phyloP scores from a whole-genome alignment of 1,140 invertebrate species.

The Penaeus vannamei region DNA sequence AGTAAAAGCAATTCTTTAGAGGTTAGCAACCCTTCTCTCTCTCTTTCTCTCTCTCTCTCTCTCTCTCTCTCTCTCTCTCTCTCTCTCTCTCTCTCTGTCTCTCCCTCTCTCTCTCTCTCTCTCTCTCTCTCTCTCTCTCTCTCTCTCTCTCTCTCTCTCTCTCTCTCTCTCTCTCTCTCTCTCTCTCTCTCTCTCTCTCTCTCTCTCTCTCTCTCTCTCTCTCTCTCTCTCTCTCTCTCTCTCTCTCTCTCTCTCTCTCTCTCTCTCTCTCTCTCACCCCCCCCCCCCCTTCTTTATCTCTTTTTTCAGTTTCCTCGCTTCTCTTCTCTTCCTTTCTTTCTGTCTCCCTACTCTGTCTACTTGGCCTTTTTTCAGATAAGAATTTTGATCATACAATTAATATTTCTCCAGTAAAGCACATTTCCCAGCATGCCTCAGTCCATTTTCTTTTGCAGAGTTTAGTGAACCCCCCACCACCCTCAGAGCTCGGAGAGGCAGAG shows the following conservation, averaged over 20 bases:
- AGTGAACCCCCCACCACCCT: constrained; percentile 54
- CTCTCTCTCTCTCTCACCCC: background rate
- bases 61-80: no score
- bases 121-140: no score
- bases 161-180: no score
- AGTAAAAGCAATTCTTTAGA: no score
- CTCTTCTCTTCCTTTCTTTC: background rate
- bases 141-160: no score
- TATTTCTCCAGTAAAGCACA: background rate
- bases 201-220: no score
- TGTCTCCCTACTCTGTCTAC: background rate
- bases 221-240: background rate
- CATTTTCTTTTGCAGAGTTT: constrained; percentile 8
- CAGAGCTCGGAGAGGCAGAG: constrained; percentile 49
- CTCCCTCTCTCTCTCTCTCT: no score
- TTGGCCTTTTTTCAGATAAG: background rate
- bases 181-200: no score
- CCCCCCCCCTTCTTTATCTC: background rate
- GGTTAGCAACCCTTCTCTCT: background rate
- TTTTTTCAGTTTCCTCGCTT: background rate
- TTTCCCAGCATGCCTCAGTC: background rate
- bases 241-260: background rate
- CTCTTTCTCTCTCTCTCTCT: background rate
- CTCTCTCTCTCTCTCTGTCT: no score
- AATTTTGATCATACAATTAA: background rate